Evolutionary conservation across 2,888 invertebrate genomes (phyloP).

Genomic region (Sesia apiformis): DNA sequence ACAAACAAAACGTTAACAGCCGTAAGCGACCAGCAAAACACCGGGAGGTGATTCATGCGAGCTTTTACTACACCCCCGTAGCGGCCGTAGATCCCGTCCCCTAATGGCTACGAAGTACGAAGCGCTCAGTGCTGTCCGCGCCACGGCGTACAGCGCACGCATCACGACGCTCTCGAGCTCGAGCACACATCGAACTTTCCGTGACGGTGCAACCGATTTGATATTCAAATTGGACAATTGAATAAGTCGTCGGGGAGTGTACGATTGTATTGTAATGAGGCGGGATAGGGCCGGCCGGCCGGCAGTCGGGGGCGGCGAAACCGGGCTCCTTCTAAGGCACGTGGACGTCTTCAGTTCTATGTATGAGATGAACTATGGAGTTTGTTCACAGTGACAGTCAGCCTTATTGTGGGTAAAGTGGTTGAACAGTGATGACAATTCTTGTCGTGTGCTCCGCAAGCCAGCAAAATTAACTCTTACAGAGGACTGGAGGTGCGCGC

Average conservation of each 20-base stretch:
- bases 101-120: slow-evolving; percentile 22
- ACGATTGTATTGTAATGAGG: slow-evolving; percentile 48
- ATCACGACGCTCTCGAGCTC: slow-evolving; percentile 14
- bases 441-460: slow-evolving; percentile 23
- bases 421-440: slow-evolving; percentile 42
- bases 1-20: slow-evolving; percentile 3
- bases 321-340: slow-evolving; percentile 7
- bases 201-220: slow-evolving; percentile 37
- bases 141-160: slow-evolving; percentile 38
- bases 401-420: slow-evolving; percentile 39
- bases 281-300: slow-evolving; percentile 14
- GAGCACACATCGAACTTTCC: slow-evolving; percentile 20
- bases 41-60: slow-evolving; percentile 33
- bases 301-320: slow-evolving; percentile 14
- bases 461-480: slow-evolving; percentile 66
- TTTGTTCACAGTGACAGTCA: slow-evolving; percentile 29
- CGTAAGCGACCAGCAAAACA: slow-evolving; percentile 11
- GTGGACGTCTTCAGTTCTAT: slow-evolving; percentile 16
- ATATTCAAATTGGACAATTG: slow-evolving; percentile 42
- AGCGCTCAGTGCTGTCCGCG: slow-evolving; percentile 39
- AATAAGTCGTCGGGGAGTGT: slow-evolving; percentile 35
- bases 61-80: slow-evolving; percentile 59
- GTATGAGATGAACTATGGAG: slow-evolving; percentile 26
- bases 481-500: slow-evolving; percentile 53
- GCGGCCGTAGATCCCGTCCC: slow-evolving; percentile 35